Evolutionary conservation across 1,140 invertebrate genomes (phyloP), one percentile per base, ranked within the genome.

Genomic region (Chrysopa pallens): DNA sequence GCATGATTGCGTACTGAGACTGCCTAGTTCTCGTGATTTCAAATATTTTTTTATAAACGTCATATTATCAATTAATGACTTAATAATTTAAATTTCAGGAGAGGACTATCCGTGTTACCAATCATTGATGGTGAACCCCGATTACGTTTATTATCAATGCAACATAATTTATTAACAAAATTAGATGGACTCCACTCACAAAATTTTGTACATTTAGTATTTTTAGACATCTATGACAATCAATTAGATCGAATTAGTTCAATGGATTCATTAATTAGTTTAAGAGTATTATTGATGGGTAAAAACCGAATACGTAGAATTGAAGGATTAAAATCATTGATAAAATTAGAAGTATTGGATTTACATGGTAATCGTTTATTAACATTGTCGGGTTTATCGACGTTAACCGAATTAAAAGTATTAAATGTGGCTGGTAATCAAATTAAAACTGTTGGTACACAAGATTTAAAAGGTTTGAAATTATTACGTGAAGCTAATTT

Each of bases 181-280:
- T 76, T 93, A 40, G 74, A 81, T 46, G 70, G 69, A 40, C 59
- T 76, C 14, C 55, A 66, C 48, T 55, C 67, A 51, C 58, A 63
- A 37, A 71, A 72, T 44, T 70, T 89, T 42, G 75, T 74, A 28
- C 75, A 82, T 59, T 62, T 92, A 36, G 87, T 95, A 23, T 92
- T 92, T 56, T 72, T 95, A 37, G 90, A 95, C 61, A 64, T 95
- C 4, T 94, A 93, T 61, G 85, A 92, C 60, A 95, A 95, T 64
- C 84, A 91, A 60, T 77, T 95, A 33, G 87, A 91, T 44, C 77
- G 76, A 54, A 81, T 94, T 39, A 73, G 72, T 36, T 80, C 73
- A 44, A 64, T 93, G 29, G 75, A 80, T 47, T 65, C 71, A 38
- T 67, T 92, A 6, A 74, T 74, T 38, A 83, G 79, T 55, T 65